These are phyloP conservation scores for Trididemnum clinides DNA, from an alignment of 23 tunicate genomes.

Conservation along the genomic window DNA sequence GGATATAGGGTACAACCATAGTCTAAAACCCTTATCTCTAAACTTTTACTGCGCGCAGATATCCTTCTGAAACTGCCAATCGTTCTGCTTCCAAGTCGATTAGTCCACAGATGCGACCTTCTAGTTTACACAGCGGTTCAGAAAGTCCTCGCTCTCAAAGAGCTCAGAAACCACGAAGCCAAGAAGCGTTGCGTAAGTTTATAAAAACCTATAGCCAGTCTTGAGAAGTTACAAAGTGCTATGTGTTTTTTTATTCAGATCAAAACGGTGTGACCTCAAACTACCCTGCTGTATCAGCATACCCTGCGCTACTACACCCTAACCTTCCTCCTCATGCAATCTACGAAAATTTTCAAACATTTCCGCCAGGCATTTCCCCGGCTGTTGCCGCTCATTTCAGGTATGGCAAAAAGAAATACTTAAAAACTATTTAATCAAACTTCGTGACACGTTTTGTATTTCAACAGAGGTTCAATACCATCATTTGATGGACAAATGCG, in stretches of 20 bases:
- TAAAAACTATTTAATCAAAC: too few species aligned
- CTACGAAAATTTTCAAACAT: conserved; percentile 66
- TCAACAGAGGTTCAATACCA: conserved; percentile 28
- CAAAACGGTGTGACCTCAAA: not conserved
- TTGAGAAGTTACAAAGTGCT: too few species aligned
- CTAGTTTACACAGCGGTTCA: conserved; percentile 56
- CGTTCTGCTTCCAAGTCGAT: conserved; percentile 65
- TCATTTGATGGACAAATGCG: conserved; percentile 64
- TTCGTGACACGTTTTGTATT: not conserved
- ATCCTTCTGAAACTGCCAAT: too few species aligned
- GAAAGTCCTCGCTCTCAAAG: conserved; percentile 75
- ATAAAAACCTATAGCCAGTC: too few species aligned
- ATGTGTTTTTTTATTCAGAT: not conserved
- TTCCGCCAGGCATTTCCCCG: conserved; percentile 65
- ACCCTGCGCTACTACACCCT: conserved; percentile 48
- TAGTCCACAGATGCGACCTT: conserved; percentile 74
- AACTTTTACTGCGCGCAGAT: too few species aligned
- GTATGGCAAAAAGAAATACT: not conserved
- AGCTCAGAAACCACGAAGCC: not conserved
- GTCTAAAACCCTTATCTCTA: too few species aligned
- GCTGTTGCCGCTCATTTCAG: conserved; percentile 67
- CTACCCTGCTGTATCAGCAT: conserved; percentile 18
- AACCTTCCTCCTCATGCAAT: conserved; percentile 39
- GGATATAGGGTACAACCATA: too few species aligned
- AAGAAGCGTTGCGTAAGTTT: too few species aligned